A percentile compares a stretch with the other conserved stretches of the same genome.
These are phyloP conservation scores for Cheilosia grossa DNA, from an alignment of 2,888 invertebrate species.

Conservation along the genomic window DNA sequence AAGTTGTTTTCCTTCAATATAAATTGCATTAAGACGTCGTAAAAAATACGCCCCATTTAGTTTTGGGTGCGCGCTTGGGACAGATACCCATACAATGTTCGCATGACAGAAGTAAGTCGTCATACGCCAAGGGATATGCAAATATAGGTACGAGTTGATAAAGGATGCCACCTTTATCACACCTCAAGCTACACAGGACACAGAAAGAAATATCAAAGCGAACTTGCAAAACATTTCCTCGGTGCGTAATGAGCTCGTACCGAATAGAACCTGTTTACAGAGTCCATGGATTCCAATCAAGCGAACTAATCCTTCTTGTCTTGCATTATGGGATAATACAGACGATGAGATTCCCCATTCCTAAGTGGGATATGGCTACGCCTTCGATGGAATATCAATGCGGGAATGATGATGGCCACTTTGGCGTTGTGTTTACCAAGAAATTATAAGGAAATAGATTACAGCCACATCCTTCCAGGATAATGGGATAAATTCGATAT, in stretches of 20 bases:
- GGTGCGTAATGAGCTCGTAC: conserved; percentile 24
- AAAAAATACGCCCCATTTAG: conserved; percentile 80
- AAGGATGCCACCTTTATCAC: conserved; percentile 31
- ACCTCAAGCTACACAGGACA: conserved; percentile 25
- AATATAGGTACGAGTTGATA: not conserved
- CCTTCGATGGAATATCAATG: conserved; percentile 64
- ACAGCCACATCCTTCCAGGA: conserved; percentile 69
- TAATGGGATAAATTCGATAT: conserved; percentile 72
- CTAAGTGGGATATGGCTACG: not conserved
- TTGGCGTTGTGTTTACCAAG: conserved; percentile 66
- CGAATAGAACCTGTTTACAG: conserved; percentile 46
- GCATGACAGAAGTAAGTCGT: conserved; percentile 17
- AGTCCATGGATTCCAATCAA: conserved; percentile 64
- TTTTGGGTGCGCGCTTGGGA: conserved; percentile 66
- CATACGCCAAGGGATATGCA: conserved; percentile 6
- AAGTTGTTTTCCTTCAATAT: conserved; percentile 81
- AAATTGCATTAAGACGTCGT: conserved; percentile 81
- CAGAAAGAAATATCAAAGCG: not conserved
- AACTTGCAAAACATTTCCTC: not conserved
- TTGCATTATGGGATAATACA: conserved; percentile 45
- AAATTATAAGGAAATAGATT: conserved; percentile 73
- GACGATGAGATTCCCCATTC: conserved; percentile 11
- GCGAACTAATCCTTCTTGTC: conserved; percentile 59
- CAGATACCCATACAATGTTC: conserved; percentile 14
- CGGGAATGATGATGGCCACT: conserved; percentile 63